Percentiles rank a stretch among this genome's conserved stretches.
Evolutionary conservation across 2,113 vertebrate genomes (phyloP).

Genomic region (Oryzias javanicus): DNA sequence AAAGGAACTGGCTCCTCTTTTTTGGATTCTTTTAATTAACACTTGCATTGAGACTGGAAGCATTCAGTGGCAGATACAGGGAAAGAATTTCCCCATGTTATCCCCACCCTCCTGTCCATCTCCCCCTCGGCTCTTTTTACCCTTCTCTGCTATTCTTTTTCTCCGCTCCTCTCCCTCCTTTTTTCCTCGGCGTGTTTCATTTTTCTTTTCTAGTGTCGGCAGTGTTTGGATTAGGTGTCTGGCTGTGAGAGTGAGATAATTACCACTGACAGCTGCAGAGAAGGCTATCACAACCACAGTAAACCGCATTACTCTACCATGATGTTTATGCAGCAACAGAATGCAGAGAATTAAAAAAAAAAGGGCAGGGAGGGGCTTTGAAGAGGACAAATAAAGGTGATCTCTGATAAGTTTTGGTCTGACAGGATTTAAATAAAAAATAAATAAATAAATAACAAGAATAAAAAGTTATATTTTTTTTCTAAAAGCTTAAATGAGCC

Average conservation of each 20-base stretch:
- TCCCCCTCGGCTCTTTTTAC: conserved; percentile 50
- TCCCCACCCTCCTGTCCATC: conserved; percentile 32
- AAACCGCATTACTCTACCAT: conserved; percentile 83
- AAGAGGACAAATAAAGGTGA: conserved; percentile 65
- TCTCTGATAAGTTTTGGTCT: neutral
- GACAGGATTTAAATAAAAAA: neutral
- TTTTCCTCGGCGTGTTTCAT: conserved; percentile 66
- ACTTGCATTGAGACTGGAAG: conserved; percentile 78
- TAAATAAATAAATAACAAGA: no score
- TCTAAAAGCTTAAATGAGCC: neutral
- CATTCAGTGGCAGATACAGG: conserved; percentile 68
- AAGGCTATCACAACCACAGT: conserved; percentile 84
- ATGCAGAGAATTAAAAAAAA: conserved; percentile 50
- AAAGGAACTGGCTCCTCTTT: conserved; percentile 77
- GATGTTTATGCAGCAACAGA: conserved; percentile 80
- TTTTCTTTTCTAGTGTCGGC: conserved; percentile 60
- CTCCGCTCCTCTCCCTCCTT: conserved; percentile 51
- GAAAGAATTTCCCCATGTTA: conserved; percentile 66
- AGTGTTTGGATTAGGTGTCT: conserved; percentile 77
- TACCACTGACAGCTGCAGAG: conserved; percentile 95
- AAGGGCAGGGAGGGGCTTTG: conserved; percentile 46
- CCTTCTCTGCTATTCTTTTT: conserved; percentile 47
- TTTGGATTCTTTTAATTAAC: conserved; percentile 85
- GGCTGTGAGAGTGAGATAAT: conserved; percentile 90
- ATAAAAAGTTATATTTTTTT: neutral